Evolutionary conservation across 2,113 vertebrate species (phyloP).

Genomic region (Nothobranchius kuhntae): DNA sequence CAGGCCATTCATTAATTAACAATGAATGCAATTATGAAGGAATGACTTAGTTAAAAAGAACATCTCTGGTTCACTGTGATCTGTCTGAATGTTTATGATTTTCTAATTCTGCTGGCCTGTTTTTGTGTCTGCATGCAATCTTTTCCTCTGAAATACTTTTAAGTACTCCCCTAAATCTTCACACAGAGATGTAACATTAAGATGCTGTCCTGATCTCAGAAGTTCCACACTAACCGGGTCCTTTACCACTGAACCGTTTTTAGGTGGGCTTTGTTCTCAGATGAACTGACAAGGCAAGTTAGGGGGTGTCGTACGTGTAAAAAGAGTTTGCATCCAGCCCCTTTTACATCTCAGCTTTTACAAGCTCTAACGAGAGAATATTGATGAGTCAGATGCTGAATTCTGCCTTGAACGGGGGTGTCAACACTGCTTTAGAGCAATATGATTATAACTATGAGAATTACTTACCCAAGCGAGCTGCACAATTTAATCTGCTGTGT

Average conservation of each 20-base stretch:
- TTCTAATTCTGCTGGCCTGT: too few relatives aligned
- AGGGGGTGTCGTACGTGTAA: not conserved
- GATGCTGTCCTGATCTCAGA: too few relatives aligned
- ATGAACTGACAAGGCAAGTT: slow-evolving; percentile 11
- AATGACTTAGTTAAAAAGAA: too few relatives aligned
- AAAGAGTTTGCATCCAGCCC: not conserved
- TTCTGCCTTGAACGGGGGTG: not conserved
- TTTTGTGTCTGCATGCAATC: too few relatives aligned
- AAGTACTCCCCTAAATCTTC: too few relatives aligned
- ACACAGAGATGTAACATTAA: too few relatives aligned
- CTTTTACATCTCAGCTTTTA: not conserved
- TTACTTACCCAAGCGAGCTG: not conserved
- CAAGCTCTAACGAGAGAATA: not conserved
- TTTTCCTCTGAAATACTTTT: too few relatives aligned
- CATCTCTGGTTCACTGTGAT: too few relatives aligned
- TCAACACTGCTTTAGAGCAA: not conserved
- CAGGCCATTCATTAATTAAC: too few relatives aligned
- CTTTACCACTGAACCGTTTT: slow-evolving; percentile 21
- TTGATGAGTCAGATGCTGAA: not conserved
- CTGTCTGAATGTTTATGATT: too few relatives aligned
- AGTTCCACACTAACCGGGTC: too few relatives aligned
- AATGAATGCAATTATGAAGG: too few relatives aligned
- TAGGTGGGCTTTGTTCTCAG: not conserved
- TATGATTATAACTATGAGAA: not conserved
- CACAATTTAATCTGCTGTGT: slow-evolving; percentile 25